Percentiles rank a stretch among this genome's conserved stretches.
These are phyloP conservation scores for Plusia festucae DNA, from an alignment of 2,888 invertebrate genomes.

Conservation along the genomic window DNA sequence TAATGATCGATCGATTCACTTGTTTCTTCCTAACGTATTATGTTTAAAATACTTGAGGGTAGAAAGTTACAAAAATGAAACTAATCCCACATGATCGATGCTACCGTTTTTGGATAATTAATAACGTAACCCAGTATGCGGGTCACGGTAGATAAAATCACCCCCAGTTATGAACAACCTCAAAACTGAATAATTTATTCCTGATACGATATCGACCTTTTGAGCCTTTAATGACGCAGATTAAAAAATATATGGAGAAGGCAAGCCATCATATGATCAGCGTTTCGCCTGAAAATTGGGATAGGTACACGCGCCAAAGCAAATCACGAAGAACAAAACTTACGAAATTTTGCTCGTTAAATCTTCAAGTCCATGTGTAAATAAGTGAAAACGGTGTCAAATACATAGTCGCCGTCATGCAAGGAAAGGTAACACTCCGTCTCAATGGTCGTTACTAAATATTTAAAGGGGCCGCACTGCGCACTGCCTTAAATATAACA, in stretches of 20 bases:
- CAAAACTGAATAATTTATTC: neutral
- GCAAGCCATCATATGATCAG: neutral
- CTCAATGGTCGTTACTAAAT: constrained; percentile 80
- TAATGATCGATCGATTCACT: neutral
- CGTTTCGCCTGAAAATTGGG: neutral
- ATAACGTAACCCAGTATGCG: neutral
- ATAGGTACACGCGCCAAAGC: neutral
- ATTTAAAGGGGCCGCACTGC: constrained; percentile 83
- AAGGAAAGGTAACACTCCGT: constrained; percentile 69
- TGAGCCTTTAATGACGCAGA: neutral
- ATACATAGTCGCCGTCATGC: constrained; percentile 54
- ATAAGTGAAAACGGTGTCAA: constrained; percentile 57
- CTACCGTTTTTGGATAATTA: neutral
- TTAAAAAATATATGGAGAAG: constrained; percentile 1
- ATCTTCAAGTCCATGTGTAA: constrained; percentile 23
- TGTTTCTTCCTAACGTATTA: neutral
- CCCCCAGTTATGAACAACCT: neutral
- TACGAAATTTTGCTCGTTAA: constrained; percentile 33
- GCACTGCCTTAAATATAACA: constrained; percentile 83
- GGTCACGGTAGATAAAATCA: neutral
- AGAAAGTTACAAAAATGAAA: neutral
- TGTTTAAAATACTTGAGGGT: neutral
- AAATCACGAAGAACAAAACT: constrained; percentile 17
- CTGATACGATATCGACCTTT: neutral
- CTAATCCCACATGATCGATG: neutral